Evolutionary conservation across 2,113 vertebrate genomes (phyloP), one percentile per base, ranked within the genome.

Genomic region (Delphinapterus leucas): DNA sequence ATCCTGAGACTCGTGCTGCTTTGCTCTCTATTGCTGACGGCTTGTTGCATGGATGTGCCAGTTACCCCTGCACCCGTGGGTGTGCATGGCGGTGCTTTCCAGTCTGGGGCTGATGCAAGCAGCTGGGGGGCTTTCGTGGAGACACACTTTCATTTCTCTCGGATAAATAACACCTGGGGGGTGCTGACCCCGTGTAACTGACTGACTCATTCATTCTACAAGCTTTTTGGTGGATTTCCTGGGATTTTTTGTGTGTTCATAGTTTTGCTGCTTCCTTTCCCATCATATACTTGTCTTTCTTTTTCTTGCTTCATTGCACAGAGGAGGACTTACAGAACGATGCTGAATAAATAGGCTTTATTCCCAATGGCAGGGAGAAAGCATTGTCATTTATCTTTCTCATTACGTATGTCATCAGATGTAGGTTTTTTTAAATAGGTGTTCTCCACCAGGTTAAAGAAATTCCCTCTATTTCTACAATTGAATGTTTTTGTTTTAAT

Each of bases 11-110:
- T 25, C 60, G 9, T 21, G 60, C 23, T 25, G 60, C 10, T 11
- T 9, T 6, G 58, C 31, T 5, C 26, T 44, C 3, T 5, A 7
- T 20, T 38, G 61, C 81, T 12, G 38, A 1, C 17, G 7, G 36
- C 38, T 2, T 17, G 3, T 10, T 33, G n/a, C 5, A 4, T 0
- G 25, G 9, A 76, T 4, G 26, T 2, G 4, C 67, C 26, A 1
- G 8, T 28, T 31, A 3, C 25, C 14, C 67, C 67, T 68, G 4
- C 73, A 31, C 2, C 55, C 1, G 55, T 17, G 14, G 53, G 53
- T 6, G 55, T 26, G 5, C 13, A 3, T 23, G 33, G 1, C 6
- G 4, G n/a, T 38, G 55, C 26, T 6, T 31, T 65, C 28, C 58
- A 2, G 58, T 31, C 3, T 3, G 53, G 53, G 58, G 80, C 36